Conservation (phyloP, 2,113 vertebrate species). For the Tretioscincus oriximinensis region DNA sequence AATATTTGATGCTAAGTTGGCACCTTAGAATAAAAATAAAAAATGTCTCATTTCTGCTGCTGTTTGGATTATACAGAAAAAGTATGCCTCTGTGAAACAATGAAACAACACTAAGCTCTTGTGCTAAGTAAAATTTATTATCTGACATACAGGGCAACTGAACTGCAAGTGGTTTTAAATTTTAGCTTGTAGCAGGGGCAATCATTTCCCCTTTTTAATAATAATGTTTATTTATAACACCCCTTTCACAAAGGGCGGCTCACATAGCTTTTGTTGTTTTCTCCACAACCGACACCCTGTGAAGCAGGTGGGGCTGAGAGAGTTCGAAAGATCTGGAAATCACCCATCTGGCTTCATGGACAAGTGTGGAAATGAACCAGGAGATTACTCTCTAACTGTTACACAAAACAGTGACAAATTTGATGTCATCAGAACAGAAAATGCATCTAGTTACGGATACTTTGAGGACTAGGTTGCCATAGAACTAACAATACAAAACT, state of each 20-base stretch:
- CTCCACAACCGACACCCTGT: too few species aligned
- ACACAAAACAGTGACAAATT: not conserved
- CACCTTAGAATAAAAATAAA: not conserved
- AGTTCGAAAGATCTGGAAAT: too few species aligned
- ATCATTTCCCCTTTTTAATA: not conserved
- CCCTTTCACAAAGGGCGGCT: too few species aligned
- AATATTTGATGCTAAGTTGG: not conserved
- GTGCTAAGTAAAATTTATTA: not conserved
- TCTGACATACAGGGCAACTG: not conserved
- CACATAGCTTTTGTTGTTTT: too few species aligned
- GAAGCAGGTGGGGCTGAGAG: too few species aligned
- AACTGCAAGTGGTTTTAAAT: not conserved
- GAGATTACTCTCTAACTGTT: too few species aligned
- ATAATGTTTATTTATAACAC: not conserved
- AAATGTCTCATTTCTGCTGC: not conserved
- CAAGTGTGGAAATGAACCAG: too few species aligned
- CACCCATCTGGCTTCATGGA: too few species aligned
- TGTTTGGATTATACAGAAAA: not conserved
- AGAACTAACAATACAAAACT: not conserved
- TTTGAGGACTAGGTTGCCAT: not conserved
- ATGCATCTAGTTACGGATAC: not conserved
- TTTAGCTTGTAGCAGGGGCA: not conserved
- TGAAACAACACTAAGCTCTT: not conserved
- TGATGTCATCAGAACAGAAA: not conserved
- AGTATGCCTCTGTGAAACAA: not conserved